A percentile compares a stretch with the other conserved stretches of the same genome.
phyloP scores from a whole-genome alignment of 2,797 vertebrate genomes.

The Enteromius anoplus region DNA sequence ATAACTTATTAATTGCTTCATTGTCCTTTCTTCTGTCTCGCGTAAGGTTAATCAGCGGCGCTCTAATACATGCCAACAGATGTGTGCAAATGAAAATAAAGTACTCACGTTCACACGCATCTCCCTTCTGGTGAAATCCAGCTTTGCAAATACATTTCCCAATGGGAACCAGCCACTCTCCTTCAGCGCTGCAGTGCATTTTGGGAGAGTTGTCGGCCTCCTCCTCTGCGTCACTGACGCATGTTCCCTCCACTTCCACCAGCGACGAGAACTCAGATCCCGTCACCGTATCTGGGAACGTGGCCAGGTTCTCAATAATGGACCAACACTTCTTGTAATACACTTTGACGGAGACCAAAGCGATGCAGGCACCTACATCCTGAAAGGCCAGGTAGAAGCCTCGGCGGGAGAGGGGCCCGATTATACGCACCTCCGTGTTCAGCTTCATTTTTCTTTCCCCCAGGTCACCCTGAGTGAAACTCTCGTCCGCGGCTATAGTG shows the following conservation, averaged over 20 bases:
- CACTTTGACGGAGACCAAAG: slow-evolving; percentile 97
- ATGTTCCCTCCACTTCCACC: slow-evolving; percentile 95
- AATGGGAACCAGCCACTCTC: slow-evolving; percentile 99
- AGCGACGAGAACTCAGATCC: slow-evolving; percentile 98
- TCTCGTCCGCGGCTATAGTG: slow-evolving; percentile 99
- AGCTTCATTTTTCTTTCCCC: slow-evolving; percentile 99
- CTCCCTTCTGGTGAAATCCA: slow-evolving; percentile 98
- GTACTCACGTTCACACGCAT: slow-evolving; percentile 97
- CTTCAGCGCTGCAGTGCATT: slow-evolving; percentile 99
- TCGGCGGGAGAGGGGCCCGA: slow-evolving; percentile 92
- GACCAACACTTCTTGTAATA: slow-evolving; percentile 99
- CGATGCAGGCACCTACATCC: slow-evolving; percentile 97
- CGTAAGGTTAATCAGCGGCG: slow-evolving; percentile 27
- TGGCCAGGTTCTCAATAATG: slow-evolving; percentile 99
- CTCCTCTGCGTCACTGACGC: slow-evolving; percentile 94
- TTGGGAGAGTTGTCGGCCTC: slow-evolving; percentile 97
- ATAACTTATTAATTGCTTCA: slow-evolving; percentile 44
- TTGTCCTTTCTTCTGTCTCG: slow-evolving; percentile 14
- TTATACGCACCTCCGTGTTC: slow-evolving; percentile 97
- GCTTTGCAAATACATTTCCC: slow-evolving; percentile 99
- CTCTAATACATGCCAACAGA: slow-evolving; percentile 24
- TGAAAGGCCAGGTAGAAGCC: slow-evolving; percentile 99
- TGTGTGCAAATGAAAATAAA: slow-evolving; percentile 26
- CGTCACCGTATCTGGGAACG: slow-evolving; percentile 98
- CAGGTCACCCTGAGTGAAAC: slow-evolving; percentile 99